Evolutionary conservation across 2,113 vertebrate species (phyloP), one percentile per base, ranked within the genome.

Genomic region (Colius striatus): DNA sequence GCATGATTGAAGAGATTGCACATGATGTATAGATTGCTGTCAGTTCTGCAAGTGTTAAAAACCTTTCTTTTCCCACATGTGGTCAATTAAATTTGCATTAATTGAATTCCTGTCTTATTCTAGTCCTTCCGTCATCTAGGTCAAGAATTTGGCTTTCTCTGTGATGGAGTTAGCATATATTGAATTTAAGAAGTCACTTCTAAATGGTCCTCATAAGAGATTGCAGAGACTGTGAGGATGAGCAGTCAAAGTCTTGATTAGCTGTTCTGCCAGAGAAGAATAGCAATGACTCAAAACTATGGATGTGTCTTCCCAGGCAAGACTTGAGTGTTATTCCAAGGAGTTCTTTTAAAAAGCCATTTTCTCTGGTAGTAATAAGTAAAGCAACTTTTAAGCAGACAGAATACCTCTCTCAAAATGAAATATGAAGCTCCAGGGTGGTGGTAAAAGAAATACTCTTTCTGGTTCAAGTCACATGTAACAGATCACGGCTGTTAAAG

Each of bases 191-290:
- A 83, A 93, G 20, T 66, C 83, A 88, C n/a, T 89, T 93, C 73
- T 81, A 75, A 96, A 72, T 87, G 13, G 15, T 75, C 26, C 21
- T 78, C 80, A 15, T 50, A 86, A 94, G 84, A 47, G 50, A 61
- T 92, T 84, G 30, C 45, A 87, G 36, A 50, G 48, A 16, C 65
- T 41, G 38, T 75, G 79, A 94, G 57, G 72, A 94, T n/a, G 75
- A 91, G 83, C 68, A 90, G 76, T 90, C 72, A 93, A 90, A 84
- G 92, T 88, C 72, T 88, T 89, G 79, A 86, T 96, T 86, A 92
- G 68, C 70, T 87, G 21, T 84, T 93, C 66, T 92, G 62, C n/a
- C 41, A 82, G 72, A 81, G 68, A 90, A 80, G 72, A 95, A 81
- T 78, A 95, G 18, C 70, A 90, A 58, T 7, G 22, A 93, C 22